Evolutionary conservation across 2,888 invertebrate genomes (phyloP).

Genomic region (Celastrina argiolus): DNA sequence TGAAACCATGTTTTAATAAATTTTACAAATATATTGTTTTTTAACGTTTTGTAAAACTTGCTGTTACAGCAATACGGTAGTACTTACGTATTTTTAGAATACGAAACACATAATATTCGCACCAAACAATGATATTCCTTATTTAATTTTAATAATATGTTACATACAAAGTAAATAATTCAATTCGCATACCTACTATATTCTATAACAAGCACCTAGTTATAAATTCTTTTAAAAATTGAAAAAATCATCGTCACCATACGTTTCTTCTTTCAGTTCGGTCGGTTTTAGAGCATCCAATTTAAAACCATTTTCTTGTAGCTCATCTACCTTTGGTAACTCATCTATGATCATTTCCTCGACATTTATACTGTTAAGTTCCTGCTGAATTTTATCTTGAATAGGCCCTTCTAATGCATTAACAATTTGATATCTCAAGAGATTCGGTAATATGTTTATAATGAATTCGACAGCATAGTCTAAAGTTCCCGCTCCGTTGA

Average conservation of each 20-base stretch:
- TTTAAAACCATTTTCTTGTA: slow-evolving; percentile 69
- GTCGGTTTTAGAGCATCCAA: slow-evolving; percentile 48
- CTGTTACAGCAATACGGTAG: too few relatives aligned
- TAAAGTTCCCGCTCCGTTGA: slow-evolving; percentile 90
- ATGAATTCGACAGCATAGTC: slow-evolving; percentile 90
- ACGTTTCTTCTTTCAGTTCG: slow-evolving; percentile 37
- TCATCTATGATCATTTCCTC: slow-evolving; percentile 85
- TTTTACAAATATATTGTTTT: too few relatives aligned
- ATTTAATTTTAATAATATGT: not conserved
- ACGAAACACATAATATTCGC: too few relatives aligned
- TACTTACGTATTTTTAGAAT: too few relatives aligned
- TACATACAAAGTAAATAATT: not conserved
- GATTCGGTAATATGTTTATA: slow-evolving; percentile 89
- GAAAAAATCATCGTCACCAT: slow-evolving; percentile 69
- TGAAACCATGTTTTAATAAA: too few relatives aligned
- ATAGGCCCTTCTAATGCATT: slow-evolving; percentile 89
- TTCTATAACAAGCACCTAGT: too few relatives aligned
- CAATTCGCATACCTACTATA: not conserved
- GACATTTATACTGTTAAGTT: slow-evolving; percentile 84
- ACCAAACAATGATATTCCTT: not conserved
- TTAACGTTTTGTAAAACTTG: too few relatives aligned
- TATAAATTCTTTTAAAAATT: too few relatives aligned
- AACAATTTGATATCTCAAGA: slow-evolving; percentile 91
- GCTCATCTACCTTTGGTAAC: slow-evolving; percentile 81
- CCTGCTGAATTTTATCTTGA: slow-evolving; percentile 84